These are phyloP conservation scores for Hetaerina titia DNA, from an alignment of 2,888 invertebrate genomes.

Conservation along the genomic window DNA sequence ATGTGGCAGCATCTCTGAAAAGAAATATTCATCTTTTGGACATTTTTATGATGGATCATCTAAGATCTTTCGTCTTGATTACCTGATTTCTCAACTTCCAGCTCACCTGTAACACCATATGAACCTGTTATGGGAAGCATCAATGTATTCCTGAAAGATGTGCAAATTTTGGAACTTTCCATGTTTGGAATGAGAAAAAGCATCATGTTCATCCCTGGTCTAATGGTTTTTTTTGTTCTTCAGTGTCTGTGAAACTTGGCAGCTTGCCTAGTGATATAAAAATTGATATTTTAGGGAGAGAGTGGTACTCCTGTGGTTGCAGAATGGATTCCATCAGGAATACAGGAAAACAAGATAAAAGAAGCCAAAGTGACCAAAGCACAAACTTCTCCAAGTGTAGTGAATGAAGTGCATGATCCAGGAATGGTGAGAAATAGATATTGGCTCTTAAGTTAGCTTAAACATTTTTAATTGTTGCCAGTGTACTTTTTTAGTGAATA, in stretches of 20 bases:
- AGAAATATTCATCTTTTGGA: neutral
- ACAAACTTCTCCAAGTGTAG: conserved; percentile 39
- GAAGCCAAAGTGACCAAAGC: conserved; percentile 76
- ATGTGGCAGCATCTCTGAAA: neutral
- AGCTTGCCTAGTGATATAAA: neutral
- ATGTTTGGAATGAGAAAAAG: neutral
- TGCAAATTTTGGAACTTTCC: neutral
- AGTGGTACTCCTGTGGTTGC: conserved; percentile 69
- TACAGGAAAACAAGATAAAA: conserved; percentile 75
- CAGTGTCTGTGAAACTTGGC: neutral
- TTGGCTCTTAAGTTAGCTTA: conserved; percentile 14
- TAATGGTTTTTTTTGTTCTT: neutral
- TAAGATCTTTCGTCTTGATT: neutral
- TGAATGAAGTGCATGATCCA: conserved; percentile 58
- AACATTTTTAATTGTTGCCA: neutral
- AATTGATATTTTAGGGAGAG: conserved; percentile 52
- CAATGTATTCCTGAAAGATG: neutral
- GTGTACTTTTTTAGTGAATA: neutral
- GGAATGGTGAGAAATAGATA: conserved; percentile 59
- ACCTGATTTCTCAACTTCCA: neutral
- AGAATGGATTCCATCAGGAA: conserved; percentile 69
- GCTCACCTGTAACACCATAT: neutral
- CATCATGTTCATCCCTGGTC: neutral
- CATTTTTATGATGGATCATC: neutral
- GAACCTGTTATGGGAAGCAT: neutral